phyloP scores from a whole-genome alignment of 2,113 vertebrate species.

The Loxodonta africana region DNA sequence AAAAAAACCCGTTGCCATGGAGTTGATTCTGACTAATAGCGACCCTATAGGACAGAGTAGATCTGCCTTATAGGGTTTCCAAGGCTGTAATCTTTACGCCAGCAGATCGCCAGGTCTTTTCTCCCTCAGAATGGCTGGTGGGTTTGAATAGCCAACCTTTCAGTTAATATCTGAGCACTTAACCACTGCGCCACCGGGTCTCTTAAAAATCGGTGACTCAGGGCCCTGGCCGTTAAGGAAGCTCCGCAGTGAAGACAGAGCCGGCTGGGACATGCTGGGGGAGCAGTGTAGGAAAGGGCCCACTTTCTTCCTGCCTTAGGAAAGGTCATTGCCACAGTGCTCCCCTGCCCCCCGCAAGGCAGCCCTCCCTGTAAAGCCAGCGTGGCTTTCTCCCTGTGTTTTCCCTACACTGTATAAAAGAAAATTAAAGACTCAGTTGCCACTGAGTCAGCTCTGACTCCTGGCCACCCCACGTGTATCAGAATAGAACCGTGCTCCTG shows the following conservation, averaged over 20 bases:
- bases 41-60: not conserved
- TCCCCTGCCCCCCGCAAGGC: too few species aligned
- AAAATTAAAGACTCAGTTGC: not conserved
- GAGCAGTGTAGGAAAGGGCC: rapidly evolving
- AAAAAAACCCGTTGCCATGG: too few species aligned
- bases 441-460: not conserved
- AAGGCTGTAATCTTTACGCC: not conserved
- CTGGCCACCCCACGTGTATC: not conserved
- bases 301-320: not conserved
- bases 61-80: not conserved
- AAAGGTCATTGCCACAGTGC: rapidly evolving
- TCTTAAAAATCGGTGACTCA: not conserved
- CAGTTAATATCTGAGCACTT: not conserved
- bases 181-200: not conserved
- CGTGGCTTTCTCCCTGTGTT: not conserved
- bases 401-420: too few species aligned
- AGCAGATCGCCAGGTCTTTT: too few species aligned
- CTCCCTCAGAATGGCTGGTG: not conserved
- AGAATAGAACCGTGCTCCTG: not conserved
- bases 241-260: rapidly evolving
- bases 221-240: not conserved
- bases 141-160: not conserved
- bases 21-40: not conserved
- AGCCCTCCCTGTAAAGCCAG: too few species aligned
- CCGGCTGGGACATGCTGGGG: rapidly evolving